These are phyloP conservation scores for Hymenopus coronatus DNA, from an alignment of 2,888 invertebrate species.

Conservation along the genomic window DNA sequence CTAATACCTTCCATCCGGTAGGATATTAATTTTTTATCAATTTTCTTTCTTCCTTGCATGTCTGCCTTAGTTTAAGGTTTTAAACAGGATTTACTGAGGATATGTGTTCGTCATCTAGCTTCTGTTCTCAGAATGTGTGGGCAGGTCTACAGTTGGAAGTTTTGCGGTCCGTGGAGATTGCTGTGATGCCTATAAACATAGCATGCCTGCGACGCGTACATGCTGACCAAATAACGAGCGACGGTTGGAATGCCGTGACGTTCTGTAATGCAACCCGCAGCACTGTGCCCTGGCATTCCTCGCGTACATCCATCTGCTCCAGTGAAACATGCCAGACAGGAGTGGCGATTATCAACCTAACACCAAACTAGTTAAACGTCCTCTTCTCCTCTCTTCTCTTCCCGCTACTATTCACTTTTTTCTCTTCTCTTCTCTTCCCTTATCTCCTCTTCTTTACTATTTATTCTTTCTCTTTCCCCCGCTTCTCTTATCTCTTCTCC, in stretches of 20 bases:
- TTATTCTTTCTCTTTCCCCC: no score
- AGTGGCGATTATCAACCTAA: not conserved
- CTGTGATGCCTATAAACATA: not conserved
- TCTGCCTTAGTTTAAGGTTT: no score
- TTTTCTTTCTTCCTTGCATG: no score
- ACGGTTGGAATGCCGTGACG: not conserved
- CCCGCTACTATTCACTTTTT: no score
- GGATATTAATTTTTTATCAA: no score
- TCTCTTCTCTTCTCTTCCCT: no score
- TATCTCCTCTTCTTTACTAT: no score
- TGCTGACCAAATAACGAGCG: not conserved
- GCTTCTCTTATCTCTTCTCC: no score
- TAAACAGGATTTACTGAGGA: no score
- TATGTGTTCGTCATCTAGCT: no score
- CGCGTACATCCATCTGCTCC: not conserved
- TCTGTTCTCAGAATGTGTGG: not conserved
- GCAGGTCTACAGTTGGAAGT: not conserved
- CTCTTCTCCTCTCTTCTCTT: no score
- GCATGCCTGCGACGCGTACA: not conserved
- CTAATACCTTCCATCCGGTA: no score
- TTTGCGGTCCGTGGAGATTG: not conserved
- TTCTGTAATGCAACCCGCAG: not conserved
- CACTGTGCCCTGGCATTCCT: not conserved
- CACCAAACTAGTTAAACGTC: not conserved
- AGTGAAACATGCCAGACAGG: not conserved